phyloP scores from a whole-genome alignment of 2,797 vertebrate genomes.

The Rhinoraja longicauda region DNA sequence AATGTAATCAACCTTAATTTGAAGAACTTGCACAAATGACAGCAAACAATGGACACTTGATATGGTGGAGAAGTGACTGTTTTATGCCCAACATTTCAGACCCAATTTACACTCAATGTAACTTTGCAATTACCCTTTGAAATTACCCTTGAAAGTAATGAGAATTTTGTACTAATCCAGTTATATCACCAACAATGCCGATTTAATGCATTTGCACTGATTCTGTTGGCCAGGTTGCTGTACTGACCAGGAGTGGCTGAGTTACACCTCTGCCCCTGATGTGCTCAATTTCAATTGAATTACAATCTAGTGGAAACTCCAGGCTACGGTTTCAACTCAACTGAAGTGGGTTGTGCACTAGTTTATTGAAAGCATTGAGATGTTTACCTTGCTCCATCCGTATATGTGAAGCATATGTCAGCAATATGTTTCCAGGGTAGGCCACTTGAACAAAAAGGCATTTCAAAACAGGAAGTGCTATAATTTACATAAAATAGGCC shows the following conservation, averaged over 20 bases:
- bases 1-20: background rate
- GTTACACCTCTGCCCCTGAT: too few species aligned
- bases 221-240: too few species aligned
- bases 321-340: background rate
- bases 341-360: background rate
- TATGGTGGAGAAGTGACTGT: background rate
- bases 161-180: too few species aligned
- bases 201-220: too few species aligned
- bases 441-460: background rate
- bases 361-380: background rate
- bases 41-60: background rate
- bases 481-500: background rate
- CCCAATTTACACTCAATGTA: background rate
- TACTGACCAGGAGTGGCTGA: too few species aligned
- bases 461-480: too few species aligned
- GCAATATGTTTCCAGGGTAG: background rate
- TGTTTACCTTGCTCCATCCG: background rate
- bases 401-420: background rate
- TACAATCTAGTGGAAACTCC: background rate
- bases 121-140: background rate
- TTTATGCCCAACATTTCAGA: background rate
- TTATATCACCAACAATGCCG: too few species aligned
- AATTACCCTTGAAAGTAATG: too few species aligned
- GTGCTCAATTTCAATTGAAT: background rate
- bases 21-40: background rate